Conservation (phyloP, 1,140 invertebrate genomes). For the Drosophila nasuta region DNA sequence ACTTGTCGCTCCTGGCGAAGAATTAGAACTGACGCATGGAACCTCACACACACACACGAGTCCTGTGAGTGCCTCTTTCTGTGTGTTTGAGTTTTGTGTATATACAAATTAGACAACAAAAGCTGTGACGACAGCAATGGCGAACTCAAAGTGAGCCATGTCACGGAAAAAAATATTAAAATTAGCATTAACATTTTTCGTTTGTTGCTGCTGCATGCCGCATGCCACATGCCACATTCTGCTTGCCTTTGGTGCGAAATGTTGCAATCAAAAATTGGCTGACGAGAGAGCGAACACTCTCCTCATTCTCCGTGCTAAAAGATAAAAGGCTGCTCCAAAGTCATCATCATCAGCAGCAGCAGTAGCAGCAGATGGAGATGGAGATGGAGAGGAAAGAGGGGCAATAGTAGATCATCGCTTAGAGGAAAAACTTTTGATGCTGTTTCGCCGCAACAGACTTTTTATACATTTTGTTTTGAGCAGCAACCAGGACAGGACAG, state of each 20-base stretch:
- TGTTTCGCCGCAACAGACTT: constrained; percentile 43
- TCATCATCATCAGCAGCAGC: constrained; percentile 7
- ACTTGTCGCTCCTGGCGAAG: constrained; percentile 75
- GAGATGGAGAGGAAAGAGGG: neutral
- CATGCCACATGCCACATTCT: constrained; percentile 36
- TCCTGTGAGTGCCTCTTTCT: neutral
- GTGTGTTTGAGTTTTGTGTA: constrained; percentile 18
- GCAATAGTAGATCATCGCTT: constrained; percentile 11
- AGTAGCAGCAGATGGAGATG: neutral
- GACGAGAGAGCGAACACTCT: constrained; percentile 12
- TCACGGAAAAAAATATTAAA: constrained; percentile 81
- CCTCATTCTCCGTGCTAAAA: neutral
- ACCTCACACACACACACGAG: constrained; percentile 17
- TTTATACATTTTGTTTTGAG: constrained; percentile 24
- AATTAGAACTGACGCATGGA: constrained; percentile 38
- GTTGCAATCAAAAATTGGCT: constrained; percentile 81
- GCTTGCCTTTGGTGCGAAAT: constrained; percentile 76
- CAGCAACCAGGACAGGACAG: constrained; percentile 22
- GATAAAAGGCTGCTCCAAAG: constrained; percentile 41
- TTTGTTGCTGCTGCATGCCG: constrained; percentile 31
- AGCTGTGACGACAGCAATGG: constrained; percentile 47
- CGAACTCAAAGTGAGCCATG: constrained; percentile 75
- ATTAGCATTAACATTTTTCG: constrained; percentile 79
- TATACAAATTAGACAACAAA: constrained; percentile 64
- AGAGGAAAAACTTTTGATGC: constrained; percentile 72